Conservation (phyloP, 2,888 invertebrate species). For the Dryococelus australis region DNA sequence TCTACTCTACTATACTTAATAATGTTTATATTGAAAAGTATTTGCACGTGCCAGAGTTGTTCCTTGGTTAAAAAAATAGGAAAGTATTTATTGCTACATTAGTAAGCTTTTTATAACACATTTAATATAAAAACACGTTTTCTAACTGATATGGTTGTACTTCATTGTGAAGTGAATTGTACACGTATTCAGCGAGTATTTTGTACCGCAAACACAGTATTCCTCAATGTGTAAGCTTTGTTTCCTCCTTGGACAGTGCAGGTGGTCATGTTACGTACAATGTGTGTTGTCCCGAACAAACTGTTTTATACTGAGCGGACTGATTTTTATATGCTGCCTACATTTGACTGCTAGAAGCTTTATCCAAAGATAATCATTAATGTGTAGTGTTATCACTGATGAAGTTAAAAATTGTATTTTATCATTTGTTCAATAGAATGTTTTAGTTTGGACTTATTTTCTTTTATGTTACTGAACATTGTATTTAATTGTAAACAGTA, state of each 20-base stretch:
- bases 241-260: no score
- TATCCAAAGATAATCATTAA: slow-evolving; percentile 1
- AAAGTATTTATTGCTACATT: neutral
- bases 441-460: no score
- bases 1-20: neutral
- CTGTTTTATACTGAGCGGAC: neutral
- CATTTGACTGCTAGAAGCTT: neutral
- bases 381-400: neutral
- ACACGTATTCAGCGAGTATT: no score
- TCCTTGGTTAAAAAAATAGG: neutral
- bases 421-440: neutral
- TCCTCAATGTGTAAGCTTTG: no score
- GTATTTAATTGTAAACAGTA: no score
- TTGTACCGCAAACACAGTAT: no score
- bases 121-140: neutral
- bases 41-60: neutral
- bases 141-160: no score
- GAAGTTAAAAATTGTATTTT: neutral
- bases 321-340: neutral
- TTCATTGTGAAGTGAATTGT: no score
- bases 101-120: neutral
- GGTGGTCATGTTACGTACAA: neutral
- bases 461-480: no score
- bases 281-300: neutral
- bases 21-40: neutral